Base-by-base conservation (phyloP, 2,113 vertebrate species). In the Xyliphius kryptos region DNA sequence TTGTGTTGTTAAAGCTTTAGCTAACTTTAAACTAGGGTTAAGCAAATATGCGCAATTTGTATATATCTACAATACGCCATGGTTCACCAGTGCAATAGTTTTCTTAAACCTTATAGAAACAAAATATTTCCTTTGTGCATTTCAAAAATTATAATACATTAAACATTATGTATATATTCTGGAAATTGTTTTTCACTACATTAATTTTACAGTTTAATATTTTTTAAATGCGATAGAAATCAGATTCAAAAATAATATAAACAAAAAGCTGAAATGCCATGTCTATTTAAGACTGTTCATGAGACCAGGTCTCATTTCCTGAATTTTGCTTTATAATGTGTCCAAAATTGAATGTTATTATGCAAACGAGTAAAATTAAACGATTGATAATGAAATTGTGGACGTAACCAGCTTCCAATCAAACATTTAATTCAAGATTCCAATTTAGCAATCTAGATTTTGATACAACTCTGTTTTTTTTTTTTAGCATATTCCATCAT, bases 1-100 rank as follows among this genome's bases (percentile, higher is more conserved):
- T 64, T 4, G 38, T 56, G 19, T 2, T 49, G 40, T 47, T 72
- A 62, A 44, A 16, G 16, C 50, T 1, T 64, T 62, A 22, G 46
- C 55, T 66, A 16, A 21, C 57, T 66, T 67, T 66, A 22, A 70
- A 52, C 55, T 21, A 41, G 56, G 17, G 16, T 32, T 54, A 9
- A 40, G 61, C 70, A 59, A 51, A 14, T 46, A 19, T 46, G 32
- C 22, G 16, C 67, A 14, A 13, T 38, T 50, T 63, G 26, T 60
- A 43, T 47, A 54, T 50, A 22, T 66, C 16, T 19, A 46, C 46
- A 65, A 21, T 64, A 50, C 32, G n/a, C 20, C 44, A 15, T 66
- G 53, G 58, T 41, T 57, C 71, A 50, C 47, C 67, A 57, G 62
- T 74, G 76, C 75, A 82, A 78, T 79, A 82, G 66, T 73, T 68